phyloP scores from a whole-genome alignment of 2,888 invertebrate species.

The Parthenolecanium corni region DNA sequence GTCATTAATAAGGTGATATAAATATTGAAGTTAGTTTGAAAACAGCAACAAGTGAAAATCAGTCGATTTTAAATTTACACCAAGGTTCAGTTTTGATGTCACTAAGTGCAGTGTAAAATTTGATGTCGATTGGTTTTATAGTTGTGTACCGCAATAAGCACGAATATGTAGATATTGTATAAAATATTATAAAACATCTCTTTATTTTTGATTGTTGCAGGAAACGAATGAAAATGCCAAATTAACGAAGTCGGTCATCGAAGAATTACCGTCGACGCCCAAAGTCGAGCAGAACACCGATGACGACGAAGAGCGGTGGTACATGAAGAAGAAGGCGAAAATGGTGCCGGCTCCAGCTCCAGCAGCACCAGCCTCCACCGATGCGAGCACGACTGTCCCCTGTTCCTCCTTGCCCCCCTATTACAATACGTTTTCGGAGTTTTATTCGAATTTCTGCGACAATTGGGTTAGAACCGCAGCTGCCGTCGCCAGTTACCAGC shows the following conservation, averaged over 20 bases:
- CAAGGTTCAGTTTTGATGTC: no score
- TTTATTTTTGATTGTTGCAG: no score
- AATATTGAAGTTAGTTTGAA: no score
- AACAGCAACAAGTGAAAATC: no score
- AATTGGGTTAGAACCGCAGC: conserved; percentile 33
- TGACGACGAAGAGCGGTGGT: conserved; percentile 24
- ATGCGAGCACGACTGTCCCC: conserved; percentile 5
- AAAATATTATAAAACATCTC: no score
- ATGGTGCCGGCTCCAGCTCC: background rate
- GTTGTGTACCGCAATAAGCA: no score
- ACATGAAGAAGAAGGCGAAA: conserved; percentile 30
- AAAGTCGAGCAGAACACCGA: conserved; percentile 26
- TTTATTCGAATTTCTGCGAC: conserved; percentile 33
- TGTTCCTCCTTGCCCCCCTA: conserved; percentile 22
- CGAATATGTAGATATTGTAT: no score
- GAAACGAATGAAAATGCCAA: background rate
- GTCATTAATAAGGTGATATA: no score
- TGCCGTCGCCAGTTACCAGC: conserved; percentile 40
- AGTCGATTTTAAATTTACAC: no score
- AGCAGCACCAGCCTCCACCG: conserved; percentile 10
- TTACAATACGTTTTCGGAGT: conserved; percentile 11
- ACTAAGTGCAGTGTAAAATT: no score
- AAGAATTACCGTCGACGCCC: conserved; percentile 10
- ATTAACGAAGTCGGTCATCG: conserved; percentile 5
- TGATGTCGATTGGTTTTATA: no score